Base-by-base conservation (phyloP, 2,888 invertebrate genomes). In the Drosophila paucipuncta region DNA sequence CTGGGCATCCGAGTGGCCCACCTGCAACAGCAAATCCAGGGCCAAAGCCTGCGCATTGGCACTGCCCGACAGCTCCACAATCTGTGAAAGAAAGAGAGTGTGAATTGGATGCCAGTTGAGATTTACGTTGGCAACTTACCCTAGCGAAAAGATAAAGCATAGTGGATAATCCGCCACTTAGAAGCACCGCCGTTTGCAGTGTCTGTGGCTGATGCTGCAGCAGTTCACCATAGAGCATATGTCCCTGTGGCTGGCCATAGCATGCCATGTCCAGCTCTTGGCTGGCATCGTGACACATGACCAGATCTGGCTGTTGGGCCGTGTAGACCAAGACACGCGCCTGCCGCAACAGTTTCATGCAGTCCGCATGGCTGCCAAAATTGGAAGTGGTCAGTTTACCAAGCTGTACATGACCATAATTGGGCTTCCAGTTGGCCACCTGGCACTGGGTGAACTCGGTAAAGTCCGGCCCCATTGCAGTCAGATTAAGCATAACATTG, bases 121-220 rank as follows among this genome's bases (percentile, higher is more conserved):
- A 22, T 11, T 18, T 2, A 9, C 16, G 25, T 6, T 31, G 28
- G 1, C 9, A 11, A 73, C 86, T 91, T 84, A 96, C 96, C 93
- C 96, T 94, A 0, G 96, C 96, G 85, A 95, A 96, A 0, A 96
- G 93, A 78, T 95, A 96, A 1, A 96, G 92, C 84, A 96, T 94
- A 54, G 95, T 93, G 11, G 95, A 95, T 0, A 95, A 94, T 1
- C 96, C 96, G 1, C 96, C 96, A 30, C 90, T 91, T 11, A 93
- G 84, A 7, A 90, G 80, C 25, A 92, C 90, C 11, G 94, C 91
- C 5, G 92, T 90, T 72, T 92, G 92, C 22, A 94, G 69, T 2
- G 94, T 92, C 49, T 90, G 83, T 1, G 93, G 79, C 49, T 87
- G 81, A 53, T 91, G 91, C 55, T 91, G 87, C 41, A 75, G 22